Conservation (phyloP, 2,888 invertebrate genomes). For the Thelaira solivaga region DNA sequence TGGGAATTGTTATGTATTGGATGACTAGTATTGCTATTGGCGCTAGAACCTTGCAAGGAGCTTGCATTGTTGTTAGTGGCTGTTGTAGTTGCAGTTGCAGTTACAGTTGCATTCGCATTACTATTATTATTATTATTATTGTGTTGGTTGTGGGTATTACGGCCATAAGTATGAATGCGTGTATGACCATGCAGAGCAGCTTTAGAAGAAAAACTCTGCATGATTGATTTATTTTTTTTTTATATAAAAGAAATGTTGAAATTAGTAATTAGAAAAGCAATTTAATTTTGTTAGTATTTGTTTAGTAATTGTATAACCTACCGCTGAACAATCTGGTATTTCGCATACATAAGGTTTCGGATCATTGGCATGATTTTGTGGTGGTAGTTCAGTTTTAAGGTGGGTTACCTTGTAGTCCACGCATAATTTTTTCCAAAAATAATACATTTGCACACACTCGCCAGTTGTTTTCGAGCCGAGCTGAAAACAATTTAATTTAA, state of each 20-base stretch:
- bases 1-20: slow-evolving; percentile 68
- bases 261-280: slow-evolving; percentile 5
- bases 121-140: slow-evolving; percentile 59
- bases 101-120: too few species aligned
- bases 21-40: slow-evolving; percentile 67
- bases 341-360: slow-evolving; percentile 79
- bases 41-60: slow-evolving; percentile 56
- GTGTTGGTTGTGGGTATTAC: slow-evolving; percentile 70
- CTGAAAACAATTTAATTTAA: slow-evolving; percentile 77
- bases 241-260: background rate
- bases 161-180: slow-evolving; percentile 80
- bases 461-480: slow-evolving; percentile 90
- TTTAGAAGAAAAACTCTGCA: slow-evolving; percentile 83
- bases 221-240: slow-evolving; percentile 8
- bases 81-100: slow-evolving; percentile 67
- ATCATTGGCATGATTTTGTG: slow-evolving; percentile 67
- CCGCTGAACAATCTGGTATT: slow-evolving; percentile 82
- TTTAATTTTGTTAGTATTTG: background rate
- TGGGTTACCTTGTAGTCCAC: slow-evolving; percentile 90
- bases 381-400: slow-evolving; percentile 79
- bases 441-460: slow-evolving; percentile 98
- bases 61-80: slow-evolving; percentile 70
- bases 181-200: slow-evolving; percentile 84
- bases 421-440: slow-evolving; percentile 99
- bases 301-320: slow-evolving; percentile 64